Percentiles rank a stretch among this genome's conserved stretches.
Conservation (phyloP, 2,113 vertebrate species). For the Sardina pilchardus region DNA sequence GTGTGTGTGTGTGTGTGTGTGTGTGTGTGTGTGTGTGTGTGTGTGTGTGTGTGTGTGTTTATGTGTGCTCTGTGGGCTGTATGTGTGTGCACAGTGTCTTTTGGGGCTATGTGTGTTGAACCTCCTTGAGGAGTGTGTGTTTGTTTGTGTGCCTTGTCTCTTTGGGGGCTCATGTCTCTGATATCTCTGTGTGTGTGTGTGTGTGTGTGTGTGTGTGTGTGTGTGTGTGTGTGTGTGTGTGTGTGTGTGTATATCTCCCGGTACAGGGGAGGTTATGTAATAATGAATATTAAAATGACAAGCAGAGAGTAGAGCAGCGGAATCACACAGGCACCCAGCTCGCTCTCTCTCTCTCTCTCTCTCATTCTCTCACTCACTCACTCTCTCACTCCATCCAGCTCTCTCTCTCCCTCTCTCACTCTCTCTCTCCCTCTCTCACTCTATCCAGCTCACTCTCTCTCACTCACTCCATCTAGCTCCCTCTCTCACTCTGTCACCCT, state of each 20-base stretch:
- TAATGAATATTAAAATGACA: neutral
- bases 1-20: neutral
- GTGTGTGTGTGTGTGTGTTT: neutral
- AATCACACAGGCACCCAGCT: neutral
- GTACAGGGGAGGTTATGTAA: neutral
- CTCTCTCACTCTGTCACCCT: too few species aligned
- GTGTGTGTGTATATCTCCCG: neutral
- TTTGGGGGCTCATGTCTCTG: too few species aligned
- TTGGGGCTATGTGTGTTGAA: neutral
- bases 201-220: neutral
- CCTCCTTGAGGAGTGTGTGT: neutral
- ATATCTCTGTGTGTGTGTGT: neutral
- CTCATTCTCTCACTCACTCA: neutral
- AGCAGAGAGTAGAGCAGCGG: too few species aligned
- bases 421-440: too few species aligned
- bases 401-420: neutral
- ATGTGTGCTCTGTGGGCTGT: neutral
- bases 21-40: too few species aligned
- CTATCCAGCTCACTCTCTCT: too few species aligned
- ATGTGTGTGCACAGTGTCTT: neutral
- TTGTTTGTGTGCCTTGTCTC: neutral
- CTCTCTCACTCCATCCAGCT: constrained; percentile 13
- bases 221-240: constrained; percentile 4
- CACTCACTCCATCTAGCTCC: too few species aligned
- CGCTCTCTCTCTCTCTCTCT: neutral